phyloP scores from a whole-genome alignment of 2,888 invertebrate genomes.

The Himalopsyche japonica region DNA sequence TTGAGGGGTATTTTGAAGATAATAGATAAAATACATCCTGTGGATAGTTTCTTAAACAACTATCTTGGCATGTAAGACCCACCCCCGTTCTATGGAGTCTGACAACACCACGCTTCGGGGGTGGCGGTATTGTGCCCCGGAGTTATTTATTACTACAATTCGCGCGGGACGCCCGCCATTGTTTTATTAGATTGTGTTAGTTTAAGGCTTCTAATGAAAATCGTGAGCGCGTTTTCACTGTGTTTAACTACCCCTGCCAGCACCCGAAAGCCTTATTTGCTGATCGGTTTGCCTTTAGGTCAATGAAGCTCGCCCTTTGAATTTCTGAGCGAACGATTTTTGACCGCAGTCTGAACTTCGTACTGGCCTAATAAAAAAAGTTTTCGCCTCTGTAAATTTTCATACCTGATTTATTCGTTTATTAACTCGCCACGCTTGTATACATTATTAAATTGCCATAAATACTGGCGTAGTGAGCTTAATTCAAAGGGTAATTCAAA shows the following conservation, averaged over 20 bases:
- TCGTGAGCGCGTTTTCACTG: constrained; percentile 10
- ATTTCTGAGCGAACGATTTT: constrained; percentile 4
- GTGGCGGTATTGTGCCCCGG: constrained; percentile 1
- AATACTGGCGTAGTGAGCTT: too few relatives aligned
- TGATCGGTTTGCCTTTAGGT: constrained; percentile 1
- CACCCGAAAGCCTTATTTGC: not conserved
- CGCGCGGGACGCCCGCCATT: constrained; percentile 4
- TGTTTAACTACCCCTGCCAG: not conserved
- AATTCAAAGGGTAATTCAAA: too few relatives aligned
- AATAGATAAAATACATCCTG: not conserved
- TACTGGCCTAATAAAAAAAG: not conserved
- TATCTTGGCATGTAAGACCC: not conserved
- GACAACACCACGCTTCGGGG: not conserved
- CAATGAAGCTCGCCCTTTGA: not conserved
- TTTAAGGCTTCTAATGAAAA: constrained; percentile 25
- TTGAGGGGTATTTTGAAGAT: too few relatives aligned
- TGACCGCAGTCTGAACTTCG: not conserved
- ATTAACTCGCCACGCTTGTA: too few relatives aligned
- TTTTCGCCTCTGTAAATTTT: too few relatives aligned
- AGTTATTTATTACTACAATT: constrained; percentile 7
- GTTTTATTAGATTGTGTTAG: constrained; percentile 27
- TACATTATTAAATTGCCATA: too few relatives aligned
- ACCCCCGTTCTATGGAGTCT: not conserved
- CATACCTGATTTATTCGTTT: too few relatives aligned
- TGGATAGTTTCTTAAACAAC: not conserved